These are phyloP conservation scores for Heliconius congener DNA, from an alignment of 1,140 invertebrate species.

Conservation along the genomic window DNA sequence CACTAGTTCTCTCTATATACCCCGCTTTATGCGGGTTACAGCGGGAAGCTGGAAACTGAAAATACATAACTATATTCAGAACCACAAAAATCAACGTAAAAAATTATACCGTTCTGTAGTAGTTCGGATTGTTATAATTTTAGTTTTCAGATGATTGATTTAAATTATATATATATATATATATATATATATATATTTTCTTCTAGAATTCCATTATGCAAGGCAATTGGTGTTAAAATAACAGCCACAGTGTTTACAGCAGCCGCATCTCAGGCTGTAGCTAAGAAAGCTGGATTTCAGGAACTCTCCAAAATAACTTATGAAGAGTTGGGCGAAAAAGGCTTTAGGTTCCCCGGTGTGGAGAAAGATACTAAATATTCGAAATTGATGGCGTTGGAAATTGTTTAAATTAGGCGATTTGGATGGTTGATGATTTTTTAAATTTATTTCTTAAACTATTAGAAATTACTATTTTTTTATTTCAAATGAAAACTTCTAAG, in stretches of 20 bases:
- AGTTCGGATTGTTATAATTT: too few relatives aligned
- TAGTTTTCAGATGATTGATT: too few relatives aligned
- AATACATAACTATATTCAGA: too few relatives aligned
- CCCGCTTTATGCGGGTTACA: too few relatives aligned
- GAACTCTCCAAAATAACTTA: conserved; percentile 69
- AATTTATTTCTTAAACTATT: too few relatives aligned
- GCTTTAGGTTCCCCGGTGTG: conserved; percentile 69
- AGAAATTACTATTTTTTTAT: too few relatives aligned
- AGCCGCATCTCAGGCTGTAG: conserved; percentile 73
- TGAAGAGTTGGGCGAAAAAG: conserved; percentile 66
- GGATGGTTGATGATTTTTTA: too few relatives aligned
- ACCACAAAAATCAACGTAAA: too few relatives aligned
- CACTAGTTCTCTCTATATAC: neutral
- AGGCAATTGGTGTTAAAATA: conserved; percentile 66
- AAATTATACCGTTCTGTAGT: too few relatives aligned
- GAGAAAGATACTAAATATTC: conserved; percentile 68
- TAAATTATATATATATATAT: neutral
- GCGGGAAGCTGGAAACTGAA: neutral
- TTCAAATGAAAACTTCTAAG: too few relatives aligned
- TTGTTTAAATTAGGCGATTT: conserved; percentile 37
- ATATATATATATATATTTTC: conserved; percentile 22
- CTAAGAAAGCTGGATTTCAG: conserved; percentile 73
- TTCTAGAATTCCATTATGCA: conserved; percentile 72
- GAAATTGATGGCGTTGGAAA: conserved; percentile 68
- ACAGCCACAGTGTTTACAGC: conserved; percentile 79